These are phyloP conservation scores for Gopherus evgoodei DNA, from an alignment of 2,113 vertebrate species.

Conservation along the genomic window DNA sequence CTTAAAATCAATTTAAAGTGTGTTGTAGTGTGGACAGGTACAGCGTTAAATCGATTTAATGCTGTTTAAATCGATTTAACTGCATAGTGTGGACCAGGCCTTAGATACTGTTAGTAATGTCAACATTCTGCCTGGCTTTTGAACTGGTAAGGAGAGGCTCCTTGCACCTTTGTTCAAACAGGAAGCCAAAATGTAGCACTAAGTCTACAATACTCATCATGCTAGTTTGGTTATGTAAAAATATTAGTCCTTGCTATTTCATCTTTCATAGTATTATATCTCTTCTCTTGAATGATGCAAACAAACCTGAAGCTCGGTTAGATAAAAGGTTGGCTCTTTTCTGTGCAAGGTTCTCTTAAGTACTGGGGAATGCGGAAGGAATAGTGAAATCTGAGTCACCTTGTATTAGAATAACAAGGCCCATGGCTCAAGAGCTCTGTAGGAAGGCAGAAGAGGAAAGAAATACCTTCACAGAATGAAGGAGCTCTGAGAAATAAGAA, in stretches of 20 bases:
- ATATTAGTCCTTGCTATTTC: neutral
- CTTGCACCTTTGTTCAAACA: neutral
- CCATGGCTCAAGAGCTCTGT: neutral
- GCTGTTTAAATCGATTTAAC: too few relatives aligned
- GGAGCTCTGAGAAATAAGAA: neutral
- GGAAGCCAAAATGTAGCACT: neutral
- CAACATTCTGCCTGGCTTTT: neutral
- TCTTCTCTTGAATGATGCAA: neutral
- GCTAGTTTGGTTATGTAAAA: neutral
- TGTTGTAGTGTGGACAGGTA: too few relatives aligned
- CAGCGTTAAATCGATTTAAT: too few relatives aligned
- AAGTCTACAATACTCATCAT: neutral
- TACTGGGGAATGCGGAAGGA: neutral
- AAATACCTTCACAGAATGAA: neutral
- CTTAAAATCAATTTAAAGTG: too few relatives aligned
- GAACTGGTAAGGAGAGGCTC: neutral
- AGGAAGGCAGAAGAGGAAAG: neutral
- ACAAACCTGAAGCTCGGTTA: neutral
- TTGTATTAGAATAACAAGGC: neutral
- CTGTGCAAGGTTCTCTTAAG: neutral
- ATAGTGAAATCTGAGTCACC: neutral
- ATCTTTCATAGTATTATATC: neutral
- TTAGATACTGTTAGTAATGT: neutral
- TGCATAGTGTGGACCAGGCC: too few relatives aligned
- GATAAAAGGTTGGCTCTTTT: neutral